These are phyloP conservation scores for Piezodorus guildinii DNA, from an alignment of 1,140 invertebrate genomes.

Conservation along the genomic window DNA sequence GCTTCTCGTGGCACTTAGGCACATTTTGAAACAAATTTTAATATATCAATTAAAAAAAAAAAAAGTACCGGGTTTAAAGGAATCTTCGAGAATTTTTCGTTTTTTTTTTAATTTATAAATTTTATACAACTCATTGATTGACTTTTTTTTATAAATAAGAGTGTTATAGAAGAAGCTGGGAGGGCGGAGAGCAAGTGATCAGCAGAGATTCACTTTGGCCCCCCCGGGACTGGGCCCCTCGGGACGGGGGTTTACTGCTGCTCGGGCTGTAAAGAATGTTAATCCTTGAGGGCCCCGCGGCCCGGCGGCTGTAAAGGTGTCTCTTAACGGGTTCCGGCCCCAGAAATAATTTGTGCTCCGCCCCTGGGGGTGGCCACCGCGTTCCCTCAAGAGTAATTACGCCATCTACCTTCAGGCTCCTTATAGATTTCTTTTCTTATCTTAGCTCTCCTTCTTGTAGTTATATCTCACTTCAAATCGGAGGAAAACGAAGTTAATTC, in stretches of 20 bases:
- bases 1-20: too few species aligned
- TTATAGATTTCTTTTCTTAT: neutral
- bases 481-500: neutral
- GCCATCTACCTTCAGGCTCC: neutral
- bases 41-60: too few species aligned
- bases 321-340: neutral
- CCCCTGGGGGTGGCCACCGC: neutral
- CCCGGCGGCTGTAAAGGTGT: constrained; percentile 4
- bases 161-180: too few species aligned
- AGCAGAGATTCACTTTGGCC: neutral
- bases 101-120: too few species aligned
- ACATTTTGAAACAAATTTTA: too few species aligned
- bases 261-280: neutral
- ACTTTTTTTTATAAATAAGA: too few species aligned
- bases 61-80: too few species aligned
- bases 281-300: neutral
- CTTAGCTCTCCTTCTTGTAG: neutral
- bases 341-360: neutral
- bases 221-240: neutral
- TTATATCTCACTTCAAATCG: too few species aligned
- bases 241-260: neutral
- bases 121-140: too few species aligned
- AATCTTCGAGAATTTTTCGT: too few species aligned
- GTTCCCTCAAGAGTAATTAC: neutral
- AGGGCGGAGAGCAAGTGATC: neutral